Base-by-base conservation (phyloP, 2,888 invertebrate genomes). In the Tetrapedia diversipes region DNA sequence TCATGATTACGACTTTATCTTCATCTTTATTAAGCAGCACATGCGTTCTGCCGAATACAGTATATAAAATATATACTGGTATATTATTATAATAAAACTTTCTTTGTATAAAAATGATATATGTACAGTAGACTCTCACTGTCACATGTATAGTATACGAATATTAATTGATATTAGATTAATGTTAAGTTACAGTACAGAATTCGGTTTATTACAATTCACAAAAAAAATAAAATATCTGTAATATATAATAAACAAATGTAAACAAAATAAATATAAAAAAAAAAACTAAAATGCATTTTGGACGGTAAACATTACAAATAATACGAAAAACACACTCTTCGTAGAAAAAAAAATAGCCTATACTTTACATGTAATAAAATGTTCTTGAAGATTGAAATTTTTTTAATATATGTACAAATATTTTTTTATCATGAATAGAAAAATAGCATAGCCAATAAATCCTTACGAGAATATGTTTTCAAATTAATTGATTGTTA, bases 281-380 rank as follows among this genome's bases (percentile, higher is more conserved):
- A 78, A 82, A n/a, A n/a, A 79, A 77, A 80, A 83, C 79, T 86
- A 84, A 89, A 89, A 87, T 89, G 88, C 87, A 87, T 86, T 88
- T 90, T 90, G 90, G 90, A 91, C 90, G 90, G 90, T 89, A 87
- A 88, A 85, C 81, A 88, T 89, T 89, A 89, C 88, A 82, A 89
- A 86, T 90, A 90, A 89, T 89, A 88, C 86, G 87, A 87, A 82
- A 84, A 84, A 84, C 69, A 85, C 64, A 59, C 57, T 53, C 61
- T 63, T 77, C 61, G 63, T 39, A 16, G 47, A 71, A 69, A 53
- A 49, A 77, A 66, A 45, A 1, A 77, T 54, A 49, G 1, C 11
- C 24, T n/a, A 43, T 77, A 81, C 64, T 82, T 78, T 75, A 83
- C 59, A 81, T 59, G 66, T 79, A 75, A 75, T 66, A 66, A 71